Percentiles rank a stretch among this genome's conserved stretches.
Evolutionary conservation across 2,113 vertebrate species (phyloP).

Genomic region (Halichoeres trimaculatus): DNA sequence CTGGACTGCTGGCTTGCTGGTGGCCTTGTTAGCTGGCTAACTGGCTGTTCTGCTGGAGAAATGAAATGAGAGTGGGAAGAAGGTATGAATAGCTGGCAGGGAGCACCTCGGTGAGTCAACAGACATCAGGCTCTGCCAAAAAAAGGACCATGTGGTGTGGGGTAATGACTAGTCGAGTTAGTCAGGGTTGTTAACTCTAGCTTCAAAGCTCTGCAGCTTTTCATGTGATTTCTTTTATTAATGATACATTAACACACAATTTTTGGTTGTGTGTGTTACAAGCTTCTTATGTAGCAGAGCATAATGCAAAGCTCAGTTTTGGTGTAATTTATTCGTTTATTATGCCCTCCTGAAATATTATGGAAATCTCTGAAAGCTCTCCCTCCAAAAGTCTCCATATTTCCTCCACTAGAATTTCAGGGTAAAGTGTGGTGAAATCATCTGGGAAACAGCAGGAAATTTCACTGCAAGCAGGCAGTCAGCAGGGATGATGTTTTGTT

Average conservation of each 20-base stretch:
- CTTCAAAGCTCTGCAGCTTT: slow-evolving; percentile 13
- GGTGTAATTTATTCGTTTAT: too few relatives aligned
- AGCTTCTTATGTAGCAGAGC: background rate
- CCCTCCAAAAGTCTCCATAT: too few relatives aligned
- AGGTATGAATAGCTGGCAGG: slow-evolving; percentile 68
- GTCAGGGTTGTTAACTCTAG: slow-evolving; percentile 27
- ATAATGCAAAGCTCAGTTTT: background rate
- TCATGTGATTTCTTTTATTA: slow-evolving; percentile 1
- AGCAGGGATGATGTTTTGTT: too few relatives aligned
- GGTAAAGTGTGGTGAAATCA: too few relatives aligned
- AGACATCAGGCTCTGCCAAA: slow-evolving; percentile 43
- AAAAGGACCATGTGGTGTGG: slow-evolving; percentile 48
- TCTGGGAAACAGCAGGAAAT: too few relatives aligned
- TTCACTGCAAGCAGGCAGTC: too few relatives aligned
- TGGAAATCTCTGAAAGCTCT: too few relatives aligned
- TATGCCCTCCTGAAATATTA: too few relatives aligned
- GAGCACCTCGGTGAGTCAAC: slow-evolving; percentile 67
- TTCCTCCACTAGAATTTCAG: too few relatives aligned
- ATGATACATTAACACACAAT: background rate
- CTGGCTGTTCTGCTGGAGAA: slow-evolving; percentile 50
- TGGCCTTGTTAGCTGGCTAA: slow-evolving; percentile 37
- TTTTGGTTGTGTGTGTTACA: background rate
- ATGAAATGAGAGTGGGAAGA: slow-evolving; percentile 62
- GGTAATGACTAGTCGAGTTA: slow-evolving; percentile 32
- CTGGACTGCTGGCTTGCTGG: slow-evolving; percentile 21